Evolutionary conservation across 2,113 vertebrate species (phyloP).

Genomic region (Dipodomys merriami): DNA sequence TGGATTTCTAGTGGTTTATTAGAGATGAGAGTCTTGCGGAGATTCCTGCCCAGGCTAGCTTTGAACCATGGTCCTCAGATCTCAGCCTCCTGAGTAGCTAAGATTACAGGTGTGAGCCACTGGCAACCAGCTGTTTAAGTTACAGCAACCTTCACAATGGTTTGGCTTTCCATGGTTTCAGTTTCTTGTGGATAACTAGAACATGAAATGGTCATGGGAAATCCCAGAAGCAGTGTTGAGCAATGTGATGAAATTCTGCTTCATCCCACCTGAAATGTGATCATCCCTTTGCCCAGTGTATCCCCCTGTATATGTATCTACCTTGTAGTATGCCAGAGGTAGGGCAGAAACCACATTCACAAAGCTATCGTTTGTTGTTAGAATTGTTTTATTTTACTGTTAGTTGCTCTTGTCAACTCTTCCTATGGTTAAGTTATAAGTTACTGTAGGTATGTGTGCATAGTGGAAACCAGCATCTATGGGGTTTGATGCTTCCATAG

Average conservation of each 20-base stretch:
- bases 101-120: no score
- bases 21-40: no score
- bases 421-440: not conserved
- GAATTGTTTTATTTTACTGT: not conserved
- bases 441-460: not conserved
- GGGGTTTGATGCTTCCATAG: not conserved
- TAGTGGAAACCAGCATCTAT: not conserved
- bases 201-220: not conserved
- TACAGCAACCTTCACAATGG: not conserved
- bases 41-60: no score
- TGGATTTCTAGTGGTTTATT: no score
- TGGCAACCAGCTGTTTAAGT: not conserved
- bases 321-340: not conserved
- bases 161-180: not conserved
- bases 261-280: not conserved
- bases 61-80: no score
- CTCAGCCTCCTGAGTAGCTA: no score
- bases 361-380: not conserved
- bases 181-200: not conserved
- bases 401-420: not conserved
- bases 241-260: not conserved
- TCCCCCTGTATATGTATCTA: not conserved
- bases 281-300: not conserved
- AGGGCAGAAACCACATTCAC: not conserved
- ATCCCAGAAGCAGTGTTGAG: not conserved